These are phyloP conservation scores for Trissolcus brochymenae DNA, from an alignment of 2,888 invertebrate genomes.

Conservation along the genomic window DNA sequence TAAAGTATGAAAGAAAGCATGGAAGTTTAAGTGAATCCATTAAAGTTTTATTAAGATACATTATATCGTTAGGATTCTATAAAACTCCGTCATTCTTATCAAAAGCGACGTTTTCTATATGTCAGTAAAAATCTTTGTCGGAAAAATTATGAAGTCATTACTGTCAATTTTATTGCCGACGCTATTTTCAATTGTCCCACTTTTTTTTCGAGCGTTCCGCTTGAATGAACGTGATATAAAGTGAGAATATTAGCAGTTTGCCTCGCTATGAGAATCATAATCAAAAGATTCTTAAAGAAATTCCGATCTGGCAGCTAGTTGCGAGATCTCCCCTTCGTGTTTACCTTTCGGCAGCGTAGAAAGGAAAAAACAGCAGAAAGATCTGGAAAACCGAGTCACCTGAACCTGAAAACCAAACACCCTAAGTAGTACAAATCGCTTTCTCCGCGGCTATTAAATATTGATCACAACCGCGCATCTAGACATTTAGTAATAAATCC, in stretches of 20 bases:
- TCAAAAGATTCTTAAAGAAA: slow-evolving; percentile 37
- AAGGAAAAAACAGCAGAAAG: slow-evolving; percentile 21
- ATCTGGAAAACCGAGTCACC: slow-evolving; percentile 7
- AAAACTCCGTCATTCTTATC: slow-evolving; percentile 16
- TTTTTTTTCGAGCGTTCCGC: slow-evolving; percentile 19
- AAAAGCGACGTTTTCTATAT: slow-evolving; percentile 9
- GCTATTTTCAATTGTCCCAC: slow-evolving; percentile 20
- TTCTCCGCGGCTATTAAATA: too few species aligned
- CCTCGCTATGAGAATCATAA: slow-evolving; percentile 22
- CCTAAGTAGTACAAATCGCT: too few species aligned
- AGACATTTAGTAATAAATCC: too few species aligned
- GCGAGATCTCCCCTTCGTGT: slow-evolving; percentile 24
- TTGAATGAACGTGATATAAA: slow-evolving; percentile 30
- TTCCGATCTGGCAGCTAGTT: slow-evolving; percentile 8
- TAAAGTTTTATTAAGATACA: slow-evolving; percentile 28
- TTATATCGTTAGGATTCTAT: slow-evolving; percentile 25
- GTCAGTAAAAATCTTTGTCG: slow-evolving; percentile 32
- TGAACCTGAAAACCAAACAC: slow-evolving; percentile 1
- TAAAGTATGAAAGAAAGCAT: neutral
- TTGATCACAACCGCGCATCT: too few species aligned
- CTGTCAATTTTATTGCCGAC: slow-evolving; percentile 31
- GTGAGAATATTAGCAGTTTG: slow-evolving; percentile 38
- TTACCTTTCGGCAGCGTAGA: slow-evolving; percentile 16
- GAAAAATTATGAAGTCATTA: slow-evolving; percentile 39
- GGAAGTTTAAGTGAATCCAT: slow-evolving; percentile 14